Evolutionary conservation across 1,140 invertebrate species (phyloP).

Genomic region (Drosophila mayri): DNA sequence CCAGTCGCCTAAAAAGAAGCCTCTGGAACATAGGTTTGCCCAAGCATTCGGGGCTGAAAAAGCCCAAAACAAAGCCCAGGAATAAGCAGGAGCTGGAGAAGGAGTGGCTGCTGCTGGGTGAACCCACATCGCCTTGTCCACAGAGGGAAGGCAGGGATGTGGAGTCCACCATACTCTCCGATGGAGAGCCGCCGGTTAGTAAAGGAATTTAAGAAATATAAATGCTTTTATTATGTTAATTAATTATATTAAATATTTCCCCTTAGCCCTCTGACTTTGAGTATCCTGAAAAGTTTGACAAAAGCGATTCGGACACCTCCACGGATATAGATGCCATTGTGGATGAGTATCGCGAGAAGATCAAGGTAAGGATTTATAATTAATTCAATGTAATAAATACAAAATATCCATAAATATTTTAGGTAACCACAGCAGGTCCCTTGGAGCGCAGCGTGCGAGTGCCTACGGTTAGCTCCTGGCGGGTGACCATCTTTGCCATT

Average conservation of each 20-base stretch:
- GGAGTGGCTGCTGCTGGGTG: conserved; percentile 83
- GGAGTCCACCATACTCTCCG: conserved; percentile 78
- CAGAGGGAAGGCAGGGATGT: conserved; percentile 68
- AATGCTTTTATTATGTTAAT: not conserved
- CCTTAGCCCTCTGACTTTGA: conserved; percentile 78
- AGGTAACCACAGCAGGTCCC: conserved; percentile 82
- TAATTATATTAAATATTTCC: not conserved
- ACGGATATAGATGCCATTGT: conserved; percentile 84
- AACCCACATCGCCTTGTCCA: conserved; percentile 79
- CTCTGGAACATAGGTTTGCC: conserved; percentile 77
- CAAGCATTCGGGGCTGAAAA: conserved; percentile 66
- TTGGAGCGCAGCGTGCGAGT: conserved; percentile 77
- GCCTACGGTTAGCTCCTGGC: conserved; percentile 76
- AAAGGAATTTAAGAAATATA: not conserved
- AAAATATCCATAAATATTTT: not conserved
- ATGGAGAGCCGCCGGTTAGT: conserved; percentile 75
- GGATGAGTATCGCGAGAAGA: conserved; percentile 84
- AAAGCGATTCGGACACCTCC: conserved; percentile 82
- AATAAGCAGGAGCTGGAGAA: conserved; percentile 81
- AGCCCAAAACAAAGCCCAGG: conserved; percentile 66
- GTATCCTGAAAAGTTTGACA: conserved; percentile 79
- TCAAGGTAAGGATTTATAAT: conserved; percentile 53
- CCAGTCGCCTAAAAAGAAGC: conserved; percentile 67
- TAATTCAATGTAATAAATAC: too few species aligned
- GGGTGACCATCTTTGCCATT: conserved; percentile 74